These are phyloP conservation scores for Leptopterna dolabrata DNA, from an alignment of 2,888 invertebrate genomes.

Conservation along the genomic window DNA sequence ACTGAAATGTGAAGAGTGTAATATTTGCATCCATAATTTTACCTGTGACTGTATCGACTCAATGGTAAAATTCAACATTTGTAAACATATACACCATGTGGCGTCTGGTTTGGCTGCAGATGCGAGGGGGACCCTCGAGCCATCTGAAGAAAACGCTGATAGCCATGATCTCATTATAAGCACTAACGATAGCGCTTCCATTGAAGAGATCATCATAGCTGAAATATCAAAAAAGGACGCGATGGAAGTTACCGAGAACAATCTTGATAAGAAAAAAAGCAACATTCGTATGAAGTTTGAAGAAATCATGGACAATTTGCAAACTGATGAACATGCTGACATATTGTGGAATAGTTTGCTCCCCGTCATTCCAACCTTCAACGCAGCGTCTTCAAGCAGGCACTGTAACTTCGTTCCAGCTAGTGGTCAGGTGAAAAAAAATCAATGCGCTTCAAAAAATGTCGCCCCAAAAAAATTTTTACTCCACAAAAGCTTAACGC, in stretches of 20 bases:
- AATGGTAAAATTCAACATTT: neutral
- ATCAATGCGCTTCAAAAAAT: neutral
- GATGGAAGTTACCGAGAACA: neutral
- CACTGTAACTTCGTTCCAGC: neutral
- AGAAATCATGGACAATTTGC: conserved; percentile 5
- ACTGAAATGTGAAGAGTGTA: conserved; percentile 9
- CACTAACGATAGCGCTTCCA: neutral
- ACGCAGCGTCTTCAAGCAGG: neutral
- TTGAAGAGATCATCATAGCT: neutral
- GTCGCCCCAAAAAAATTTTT: neutral
- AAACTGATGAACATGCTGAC: neutral
- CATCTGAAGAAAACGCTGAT: neutral
- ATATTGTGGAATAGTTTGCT: conserved; percentile 4
- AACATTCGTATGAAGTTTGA: neutral
- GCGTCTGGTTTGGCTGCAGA: neutral
- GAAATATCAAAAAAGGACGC: neutral
- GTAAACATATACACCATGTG: neutral
- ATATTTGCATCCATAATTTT: conserved; percentile 21
- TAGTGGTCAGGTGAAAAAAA: neutral
- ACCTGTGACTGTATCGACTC: conserved; percentile 19
- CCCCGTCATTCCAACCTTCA: neutral
- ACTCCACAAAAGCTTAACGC: neutral
- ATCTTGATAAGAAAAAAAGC: neutral
- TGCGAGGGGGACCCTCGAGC: neutral
- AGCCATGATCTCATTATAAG: neutral